Evolutionary conservation across 2,113 vertebrate genomes (phyloP).

Genomic region (Tetraodon nigroviridis): DNA sequence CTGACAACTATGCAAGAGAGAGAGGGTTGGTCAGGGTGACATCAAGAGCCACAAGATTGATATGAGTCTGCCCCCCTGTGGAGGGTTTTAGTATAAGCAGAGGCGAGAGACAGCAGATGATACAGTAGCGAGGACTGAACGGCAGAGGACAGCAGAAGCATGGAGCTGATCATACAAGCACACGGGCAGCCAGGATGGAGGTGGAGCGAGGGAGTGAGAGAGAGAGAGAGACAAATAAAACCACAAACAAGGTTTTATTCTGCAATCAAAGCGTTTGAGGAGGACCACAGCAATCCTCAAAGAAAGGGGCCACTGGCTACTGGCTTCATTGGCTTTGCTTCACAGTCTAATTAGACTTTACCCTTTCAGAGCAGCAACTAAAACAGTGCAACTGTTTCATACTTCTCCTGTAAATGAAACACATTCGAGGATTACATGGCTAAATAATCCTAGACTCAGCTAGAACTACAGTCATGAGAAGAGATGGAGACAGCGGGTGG

Average conservation of each 20-base stretch:
- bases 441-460: slow-evolving; percentile 13
- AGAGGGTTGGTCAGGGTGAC: slow-evolving; percentile 71
- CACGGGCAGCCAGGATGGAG: slow-evolving; percentile 18
- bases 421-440: slow-evolving; percentile 18
- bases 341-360: slow-evolving; percentile 2
- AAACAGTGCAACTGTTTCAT: slow-evolving; percentile 9
- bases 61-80: slow-evolving; percentile 68
- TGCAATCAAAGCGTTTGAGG: slow-evolving; percentile 49
- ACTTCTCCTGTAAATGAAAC: slow-evolving; percentile 28
- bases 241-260: slow-evolving; percentile 48
- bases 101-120: slow-evolving; percentile 67
- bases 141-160: slow-evolving; percentile 78
- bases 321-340: slow-evolving; percentile 19
- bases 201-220: slow-evolving; percentile 5
- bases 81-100: slow-evolving; percentile 67
- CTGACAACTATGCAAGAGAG: slow-evolving; percentile 78
- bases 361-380: slow-evolving; percentile 7
- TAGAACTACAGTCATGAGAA: slow-evolving; percentile 13
- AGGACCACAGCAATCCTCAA: slow-evolving; percentile 38
- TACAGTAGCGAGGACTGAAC: slow-evolving; percentile 68
- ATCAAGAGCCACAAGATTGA: slow-evolving; percentile 72
- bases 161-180: slow-evolving; percentile 49
- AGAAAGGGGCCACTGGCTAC: slow-evolving; percentile 22
- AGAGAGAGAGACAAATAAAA: slow-evolving; percentile 38
- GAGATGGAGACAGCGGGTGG: slow-evolving; percentile 43